Evolutionary conservation across 2,888 invertebrate genomes (phyloP), one percentile per base, ranked within the genome.

Genomic region (Serrognathus titanus): DNA sequence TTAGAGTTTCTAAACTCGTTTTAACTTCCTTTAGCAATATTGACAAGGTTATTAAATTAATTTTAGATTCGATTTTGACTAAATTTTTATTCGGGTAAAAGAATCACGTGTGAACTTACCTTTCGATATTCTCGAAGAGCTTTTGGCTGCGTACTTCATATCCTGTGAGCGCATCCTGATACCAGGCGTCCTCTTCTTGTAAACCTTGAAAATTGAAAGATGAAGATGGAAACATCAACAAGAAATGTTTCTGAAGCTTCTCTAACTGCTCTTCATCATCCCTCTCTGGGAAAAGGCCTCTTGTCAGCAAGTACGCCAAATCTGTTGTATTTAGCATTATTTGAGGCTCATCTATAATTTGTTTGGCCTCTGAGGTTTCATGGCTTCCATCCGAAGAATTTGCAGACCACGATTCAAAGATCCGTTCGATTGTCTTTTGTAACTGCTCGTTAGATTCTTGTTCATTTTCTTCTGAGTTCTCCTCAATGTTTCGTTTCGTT

Each of bases 161-260:
- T n/a, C 40, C 45, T 7, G 16, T 12, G 6, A 12, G 37, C 1
- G 12, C 41, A 11, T 20, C 53, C n/a, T 11, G 7, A 40, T 31
- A 46, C 57, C 60, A 53, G 11, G 61, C 54, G 6, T 63, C 58
- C n/a, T 65, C 47, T 6, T 47, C 43, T 8, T 70, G 35, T 3
- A 62, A 40, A n/a, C 64, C 57, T 24, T 71, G 56, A n/a, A 51
- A 35, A 11, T 11, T 13, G 40, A 57, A 53, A 7, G 40, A 48
- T 6, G 53, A 58, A 8, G 57, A 56, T 0, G 73, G 74, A 58
- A 69, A 72, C 55, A 70, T 66, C 8, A 71, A 67, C 11, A 73
- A 60, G 55, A 75, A 75, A 59, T 75, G 73, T 13, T 68, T 69
- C 51, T 72, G 74, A 48, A 75, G 55, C 49, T 64, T 63, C 41